phyloP scores from a whole-genome alignment of 1,140 invertebrate species.

The Drosophila azteca region DNA sequence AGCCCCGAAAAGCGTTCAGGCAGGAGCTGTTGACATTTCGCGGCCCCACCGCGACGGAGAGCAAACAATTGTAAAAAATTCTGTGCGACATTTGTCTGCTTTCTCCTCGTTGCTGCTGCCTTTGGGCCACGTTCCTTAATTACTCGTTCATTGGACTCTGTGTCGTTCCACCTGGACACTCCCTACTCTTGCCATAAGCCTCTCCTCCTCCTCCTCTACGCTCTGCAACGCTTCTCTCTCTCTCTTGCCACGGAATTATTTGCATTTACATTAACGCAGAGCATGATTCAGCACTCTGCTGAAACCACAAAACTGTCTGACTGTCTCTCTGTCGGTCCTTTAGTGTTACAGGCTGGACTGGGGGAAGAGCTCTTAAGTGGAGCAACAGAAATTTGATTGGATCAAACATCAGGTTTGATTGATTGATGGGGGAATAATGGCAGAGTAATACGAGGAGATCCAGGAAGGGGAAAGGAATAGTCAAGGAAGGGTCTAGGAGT shows the following conservation, averaged over 20 bases:
- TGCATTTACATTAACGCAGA: slow-evolving; percentile 48
- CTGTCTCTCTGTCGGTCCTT: slow-evolving; percentile 16
- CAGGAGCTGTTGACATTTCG: slow-evolving; percentile 13
- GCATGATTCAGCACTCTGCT: slow-evolving; percentile 51
- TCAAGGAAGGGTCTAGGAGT: too few relatives aligned
- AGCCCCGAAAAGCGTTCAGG: slow-evolving; percentile 18
- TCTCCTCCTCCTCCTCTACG: too few relatives aligned
- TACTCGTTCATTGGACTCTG: slow-evolving; percentile 29
- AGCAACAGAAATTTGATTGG: background rate
- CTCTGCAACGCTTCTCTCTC: too few relatives aligned
- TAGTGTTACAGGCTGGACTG: background rate
- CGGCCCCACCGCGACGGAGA: slow-evolving; percentile 6
- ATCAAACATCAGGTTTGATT: background rate
- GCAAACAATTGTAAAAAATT: slow-evolving; percentile 66
- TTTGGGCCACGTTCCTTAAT: slow-evolving; percentile 57
- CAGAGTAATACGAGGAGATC: too few relatives aligned
- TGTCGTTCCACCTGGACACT: slow-evolving; percentile 27
- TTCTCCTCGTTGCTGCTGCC: slow-evolving; percentile 25
- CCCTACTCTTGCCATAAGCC: background rate
- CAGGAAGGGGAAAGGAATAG: too few relatives aligned
- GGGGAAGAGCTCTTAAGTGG: background rate
- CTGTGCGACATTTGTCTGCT: slow-evolving; percentile 43
- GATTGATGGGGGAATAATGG: slow-evolving; percentile 12
- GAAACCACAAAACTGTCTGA: slow-evolving; percentile 26
- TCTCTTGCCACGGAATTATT: slow-evolving; percentile 43